These are phyloP conservation scores for Lasioglossum morio DNA, from an alignment of 2,888 invertebrate species.

Conservation along the genomic window DNA sequence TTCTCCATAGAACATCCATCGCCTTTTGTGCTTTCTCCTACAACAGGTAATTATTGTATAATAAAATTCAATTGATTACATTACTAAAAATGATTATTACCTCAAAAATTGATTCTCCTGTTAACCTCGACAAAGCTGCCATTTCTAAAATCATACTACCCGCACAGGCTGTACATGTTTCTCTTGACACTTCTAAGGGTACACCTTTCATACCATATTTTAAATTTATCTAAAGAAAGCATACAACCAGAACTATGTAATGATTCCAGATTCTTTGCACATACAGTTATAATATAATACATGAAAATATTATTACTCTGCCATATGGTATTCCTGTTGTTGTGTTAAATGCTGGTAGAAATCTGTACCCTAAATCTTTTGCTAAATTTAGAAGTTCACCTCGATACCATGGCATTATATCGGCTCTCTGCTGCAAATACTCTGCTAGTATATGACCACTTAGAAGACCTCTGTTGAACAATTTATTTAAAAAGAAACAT, in stretches of 20 bases:
- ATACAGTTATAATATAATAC: slow-evolving; percentile 22
- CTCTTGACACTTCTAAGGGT: slow-evolving; percentile 90
- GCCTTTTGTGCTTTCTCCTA: slow-evolving; percentile 96
- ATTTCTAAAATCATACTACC: slow-evolving; percentile 99
- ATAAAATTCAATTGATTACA: background rate
- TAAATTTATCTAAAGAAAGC: slow-evolving; percentile 89
- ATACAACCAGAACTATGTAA: background rate
- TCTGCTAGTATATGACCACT: slow-evolving; percentile 96
- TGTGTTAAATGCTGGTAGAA: slow-evolving; percentile 99
- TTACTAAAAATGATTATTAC: slow-evolving; percentile 77
- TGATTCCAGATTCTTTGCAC: background rate
- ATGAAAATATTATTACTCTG: slow-evolving; percentile 87
- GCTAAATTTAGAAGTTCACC: slow-evolving; percentile 96
- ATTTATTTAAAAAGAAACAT: slow-evolving; percentile 16
- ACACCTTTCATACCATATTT: slow-evolving; percentile 92
- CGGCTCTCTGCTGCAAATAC: slow-evolving; percentile 91
- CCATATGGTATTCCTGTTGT: slow-evolving; percentile 98
- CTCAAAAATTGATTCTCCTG: slow-evolving; percentile 96
- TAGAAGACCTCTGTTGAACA: slow-evolving; percentile 90
- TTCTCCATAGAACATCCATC: slow-evolving; percentile 98
- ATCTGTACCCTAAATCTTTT: slow-evolving; percentile 95
- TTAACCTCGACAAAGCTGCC: slow-evolving; percentile 96
- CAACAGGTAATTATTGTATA: background rate
- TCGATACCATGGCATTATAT: slow-evolving; percentile 92
- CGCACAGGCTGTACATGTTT: slow-evolving; percentile 99